phyloP scores from a whole-genome alignment of 2,888 invertebrate genomes.

The Parthenolecanium corni region DNA sequence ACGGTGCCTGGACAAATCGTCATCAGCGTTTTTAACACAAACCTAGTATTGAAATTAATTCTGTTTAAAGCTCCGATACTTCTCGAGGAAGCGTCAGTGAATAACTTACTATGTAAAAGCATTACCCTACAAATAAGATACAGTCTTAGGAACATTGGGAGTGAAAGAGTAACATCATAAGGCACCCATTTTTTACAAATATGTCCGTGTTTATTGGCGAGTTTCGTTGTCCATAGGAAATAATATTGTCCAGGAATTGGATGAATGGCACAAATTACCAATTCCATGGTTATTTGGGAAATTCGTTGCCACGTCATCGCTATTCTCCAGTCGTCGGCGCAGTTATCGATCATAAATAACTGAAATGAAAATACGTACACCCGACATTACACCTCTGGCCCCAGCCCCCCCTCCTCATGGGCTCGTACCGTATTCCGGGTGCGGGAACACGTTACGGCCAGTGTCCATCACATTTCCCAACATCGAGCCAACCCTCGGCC shows the following conservation, averaged over 20 bases:
- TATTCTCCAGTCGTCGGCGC: slow-evolving; percentile 99
- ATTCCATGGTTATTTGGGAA: slow-evolving; percentile 80
- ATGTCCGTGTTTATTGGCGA: slow-evolving; percentile 70
- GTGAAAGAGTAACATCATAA: slow-evolving; percentile 90
- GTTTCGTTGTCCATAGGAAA: slow-evolving; percentile 91
- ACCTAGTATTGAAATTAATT: slow-evolving; percentile 94
- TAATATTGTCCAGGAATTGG: slow-evolving; percentile 94
- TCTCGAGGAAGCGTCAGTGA: slow-evolving; percentile 97
- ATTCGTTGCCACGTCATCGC: slow-evolving; percentile 98
- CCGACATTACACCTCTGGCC: neutral
- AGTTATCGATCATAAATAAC: slow-evolving; percentile 99
- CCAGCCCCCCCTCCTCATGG: neutral
- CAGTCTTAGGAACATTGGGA: slow-evolving; percentile 98
- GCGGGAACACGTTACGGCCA: too few species aligned
- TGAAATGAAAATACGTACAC: slow-evolving; percentile 43
- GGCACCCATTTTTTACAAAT: slow-evolving; percentile 61
- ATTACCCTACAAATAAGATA: slow-evolving; percentile 99
- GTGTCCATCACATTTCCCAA: too few species aligned
- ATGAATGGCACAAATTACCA: slow-evolving; percentile 92
- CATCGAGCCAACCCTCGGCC: too few species aligned
- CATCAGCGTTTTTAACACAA: slow-evolving; percentile 97
- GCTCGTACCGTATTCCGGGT: too few species aligned
- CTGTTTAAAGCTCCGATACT: slow-evolving; percentile 77
- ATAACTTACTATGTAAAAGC: slow-evolving; percentile 97
- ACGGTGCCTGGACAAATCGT: slow-evolving; percentile 98